Evolutionary conservation across 1,140 invertebrate genomes (phyloP), one percentile per base, ranked within the genome.

Genomic region (Drosophila pseudoananassae): DNA sequence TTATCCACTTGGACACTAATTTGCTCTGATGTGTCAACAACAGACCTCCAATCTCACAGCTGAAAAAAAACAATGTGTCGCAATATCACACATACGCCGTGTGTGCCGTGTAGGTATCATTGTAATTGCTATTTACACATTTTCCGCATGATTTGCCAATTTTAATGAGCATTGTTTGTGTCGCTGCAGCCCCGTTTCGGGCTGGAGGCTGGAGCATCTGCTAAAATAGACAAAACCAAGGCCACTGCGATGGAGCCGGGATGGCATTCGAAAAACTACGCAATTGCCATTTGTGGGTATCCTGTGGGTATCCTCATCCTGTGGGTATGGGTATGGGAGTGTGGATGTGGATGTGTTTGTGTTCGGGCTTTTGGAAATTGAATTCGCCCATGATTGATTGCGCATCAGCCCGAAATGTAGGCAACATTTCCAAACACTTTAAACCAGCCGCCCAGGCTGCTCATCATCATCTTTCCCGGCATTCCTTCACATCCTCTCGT

Each of bases 301-400:
- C n/a, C n/a, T n/a, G n/a, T n/a, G n/a, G n/a, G n/a, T n/a, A n/a
- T n/a, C 46, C 25, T 54, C 40, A 14, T 46, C 43, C 43, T 46
- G 76, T 52, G 40, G 40, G 14, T 43, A 20, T 20, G 40, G 14
- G 40, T 15, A 6, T 40, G 38, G 38, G 10, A 0, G 20, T 20
- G 20, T 20, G 20, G 20, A 20, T 20, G 17, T 20, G 17, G 17
- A 20, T 38, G 38, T 40, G n/a, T 40, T 40, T 43, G 31, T 14
- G 15, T 69, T 45, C 47, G 65, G 33, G n/a, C 75, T 75, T 60
- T 64, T 78, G 70, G 54, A 88, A 87, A 87, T 87, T 87, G 83
- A 87, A 87, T 87, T 87, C 75, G 83, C 60, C 77, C 75, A 87
- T 87, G 82, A 87, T 87, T 87, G 82, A 87, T 87, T 87, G 78